These are phyloP conservation scores for Ivindomyrus marchei DNA, from an alignment of 2,113 vertebrate species.

Conservation along the genomic window DNA sequence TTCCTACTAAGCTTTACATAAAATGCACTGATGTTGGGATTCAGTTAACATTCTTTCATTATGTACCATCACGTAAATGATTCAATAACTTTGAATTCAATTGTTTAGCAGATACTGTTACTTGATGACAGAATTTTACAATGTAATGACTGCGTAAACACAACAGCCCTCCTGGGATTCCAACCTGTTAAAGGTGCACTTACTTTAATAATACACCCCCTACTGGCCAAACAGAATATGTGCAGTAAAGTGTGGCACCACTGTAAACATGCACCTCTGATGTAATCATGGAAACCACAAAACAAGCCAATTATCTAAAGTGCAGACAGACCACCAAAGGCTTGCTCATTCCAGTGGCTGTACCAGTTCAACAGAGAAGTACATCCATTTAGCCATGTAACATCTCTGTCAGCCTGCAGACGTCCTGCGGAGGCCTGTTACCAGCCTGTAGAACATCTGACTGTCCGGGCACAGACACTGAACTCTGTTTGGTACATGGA, in stretches of 20 bases:
- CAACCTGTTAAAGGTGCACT: not conserved
- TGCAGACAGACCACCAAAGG: not conserved
- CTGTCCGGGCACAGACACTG: not conserved
- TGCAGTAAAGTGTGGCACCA: not conserved
- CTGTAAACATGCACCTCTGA: not conserved
- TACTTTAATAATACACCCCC: not conserved
- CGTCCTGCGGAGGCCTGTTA: not conserved
- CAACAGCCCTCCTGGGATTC: not conserved
- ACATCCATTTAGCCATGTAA: not conserved
- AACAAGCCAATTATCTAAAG: not conserved
- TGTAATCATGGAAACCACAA: not conserved
- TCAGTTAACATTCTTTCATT: not conserved
- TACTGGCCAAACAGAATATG: not conserved
- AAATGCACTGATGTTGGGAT: not conserved
- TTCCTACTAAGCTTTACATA: not conserved
- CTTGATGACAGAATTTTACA: not conserved
- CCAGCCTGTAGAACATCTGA: not conserved
- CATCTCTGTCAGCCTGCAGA: not conserved
- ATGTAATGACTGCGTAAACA: not conserved
- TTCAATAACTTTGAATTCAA: not conserved
- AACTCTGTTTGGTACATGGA: not conserved
- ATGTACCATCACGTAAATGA: not conserved
- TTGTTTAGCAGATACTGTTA: not conserved
- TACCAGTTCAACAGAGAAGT: not conserved
- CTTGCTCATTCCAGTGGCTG: not conserved